These are phyloP conservation scores for Lasiommata megera DNA, from an alignment of 2,888 invertebrate genomes.

Conservation along the genomic window DNA sequence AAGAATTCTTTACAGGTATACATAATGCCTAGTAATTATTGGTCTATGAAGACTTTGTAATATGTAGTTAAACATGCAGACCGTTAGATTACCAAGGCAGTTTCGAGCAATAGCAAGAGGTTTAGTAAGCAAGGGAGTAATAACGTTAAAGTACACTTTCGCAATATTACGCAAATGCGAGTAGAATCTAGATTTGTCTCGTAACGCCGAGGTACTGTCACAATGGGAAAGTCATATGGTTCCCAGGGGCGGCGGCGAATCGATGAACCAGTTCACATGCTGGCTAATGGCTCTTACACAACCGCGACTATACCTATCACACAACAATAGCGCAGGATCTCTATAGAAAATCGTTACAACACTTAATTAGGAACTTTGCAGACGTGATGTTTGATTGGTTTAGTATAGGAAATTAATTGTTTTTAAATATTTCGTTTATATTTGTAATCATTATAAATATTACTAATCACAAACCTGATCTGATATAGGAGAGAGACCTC, in stretches of 20 bases:
- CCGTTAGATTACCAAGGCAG: too few species aligned
- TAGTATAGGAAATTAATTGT: not conserved
- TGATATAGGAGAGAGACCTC: too few species aligned
- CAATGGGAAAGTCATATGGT: slow-evolving; percentile 19
- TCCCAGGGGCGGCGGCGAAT: slow-evolving; percentile 21
- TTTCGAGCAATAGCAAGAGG: too few species aligned
- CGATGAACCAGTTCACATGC: slow-evolving; percentile 29
- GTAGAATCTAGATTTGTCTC: not conserved
- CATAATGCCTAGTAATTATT: too few species aligned
- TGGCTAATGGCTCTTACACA: slow-evolving; percentile 15
- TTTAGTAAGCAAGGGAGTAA: too few species aligned
- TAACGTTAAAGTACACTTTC: not conserved
- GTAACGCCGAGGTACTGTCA: not conserved
- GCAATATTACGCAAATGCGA: not conserved
- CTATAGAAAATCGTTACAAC: slow-evolving; percentile 10
- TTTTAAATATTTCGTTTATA: too few species aligned
- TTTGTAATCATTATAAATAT: too few species aligned
- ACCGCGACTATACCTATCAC: not conserved
- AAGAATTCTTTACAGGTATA: too few species aligned
- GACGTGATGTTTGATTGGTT: not conserved
- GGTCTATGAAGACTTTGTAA: too few species aligned
- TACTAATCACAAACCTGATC: too few species aligned
- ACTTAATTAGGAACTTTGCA: not conserved
- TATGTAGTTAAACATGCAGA: too few species aligned
- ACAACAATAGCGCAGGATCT: slow-evolving; percentile 18